A percentile compares a stretch with the other conserved stretches of the same genome.
Conservation (phyloP, 1,140 invertebrate species). For the Drosophila dunni region DNA sequence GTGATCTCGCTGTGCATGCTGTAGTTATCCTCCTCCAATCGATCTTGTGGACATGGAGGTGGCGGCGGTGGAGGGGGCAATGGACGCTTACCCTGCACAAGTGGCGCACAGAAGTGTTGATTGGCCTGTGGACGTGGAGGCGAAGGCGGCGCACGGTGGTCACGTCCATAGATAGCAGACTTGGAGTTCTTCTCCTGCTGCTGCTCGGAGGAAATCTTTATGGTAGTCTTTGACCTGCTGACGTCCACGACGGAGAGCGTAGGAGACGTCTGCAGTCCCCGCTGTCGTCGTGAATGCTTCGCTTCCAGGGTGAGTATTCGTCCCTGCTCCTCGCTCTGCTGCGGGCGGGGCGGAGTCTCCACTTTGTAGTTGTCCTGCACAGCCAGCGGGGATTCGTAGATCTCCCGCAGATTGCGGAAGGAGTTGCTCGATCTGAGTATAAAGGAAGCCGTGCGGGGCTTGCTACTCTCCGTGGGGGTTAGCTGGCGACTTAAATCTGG, state of each 20-base stretch:
- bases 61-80: constrained; percentile 66
- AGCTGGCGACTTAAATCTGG: constrained; percentile 65
- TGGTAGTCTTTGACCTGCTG: constrained; percentile 66
- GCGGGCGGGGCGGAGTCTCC: constrained; percentile 41
- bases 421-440: constrained; percentile 72
- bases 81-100: constrained; percentile 62
- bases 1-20: constrained; percentile 81
- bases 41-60: constrained; percentile 10
- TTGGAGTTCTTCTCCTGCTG: constrained; percentile 37
- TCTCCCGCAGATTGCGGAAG: constrained; percentile 87
- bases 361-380: constrained; percentile 70
- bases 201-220: constrained; percentile 67
- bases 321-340: constrained; percentile 85
- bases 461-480: constrained; percentile 27
- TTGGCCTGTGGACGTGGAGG: constrained; percentile 43
- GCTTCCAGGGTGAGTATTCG: constrained; percentile 87
- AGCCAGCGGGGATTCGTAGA: constrained; percentile 88
- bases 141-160: background rate
- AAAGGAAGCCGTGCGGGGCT: constrained; percentile 64
- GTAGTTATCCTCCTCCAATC: constrained; percentile 66
- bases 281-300: constrained; percentile 89
- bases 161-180: background rate
- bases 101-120: constrained; percentile 65
- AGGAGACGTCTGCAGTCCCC: constrained; percentile 86
- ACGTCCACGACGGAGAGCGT: constrained; percentile 78